Percentiles rank a stretch among this genome's conserved stretches.
phyloP scores from a whole-genome alignment of 2,888 invertebrate genomes.

The Trisateles emortualis region DNA sequence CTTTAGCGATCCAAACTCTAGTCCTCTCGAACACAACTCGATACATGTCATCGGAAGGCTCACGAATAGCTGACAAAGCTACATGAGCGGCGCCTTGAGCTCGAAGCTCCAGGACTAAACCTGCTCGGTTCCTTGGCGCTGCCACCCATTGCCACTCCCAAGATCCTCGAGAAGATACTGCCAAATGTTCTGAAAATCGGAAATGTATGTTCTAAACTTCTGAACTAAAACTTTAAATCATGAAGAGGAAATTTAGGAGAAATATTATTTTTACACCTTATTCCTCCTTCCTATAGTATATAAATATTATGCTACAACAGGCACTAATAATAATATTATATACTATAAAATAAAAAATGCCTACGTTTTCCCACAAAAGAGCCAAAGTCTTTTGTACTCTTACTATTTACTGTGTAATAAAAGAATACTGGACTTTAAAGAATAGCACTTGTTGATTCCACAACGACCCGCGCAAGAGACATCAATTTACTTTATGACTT shows the following conservation, averaged over 20 bases:
- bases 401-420: not conserved
- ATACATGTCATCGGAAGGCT: slow-evolving; percentile 88
- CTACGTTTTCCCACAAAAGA: too few relatives aligned
- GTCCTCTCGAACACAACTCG: slow-evolving; percentile 88
- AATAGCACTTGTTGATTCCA: slow-evolving; percentile 3
- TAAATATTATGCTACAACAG: too few relatives aligned
- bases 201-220: not conserved
- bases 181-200: slow-evolving; percentile 86
- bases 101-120: slow-evolving; percentile 87
- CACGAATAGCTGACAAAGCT: slow-evolving; percentile 85
- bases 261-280: too few relatives aligned
- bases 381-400: not conserved
- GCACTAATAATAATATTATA: not conserved
- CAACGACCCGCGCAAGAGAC: not conserved
- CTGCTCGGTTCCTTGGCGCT: slow-evolving; percentile 88
- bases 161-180: slow-evolving; percentile 88
- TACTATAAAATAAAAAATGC: not conserved
- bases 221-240: too few relatives aligned
- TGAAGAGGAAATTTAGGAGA: too few relatives aligned
- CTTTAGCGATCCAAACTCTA: slow-evolving; percentile 89
- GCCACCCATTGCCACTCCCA: slow-evolving; percentile 89
- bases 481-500: slow-evolving; percentile 2
- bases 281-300: not conserved
- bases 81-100: slow-evolving; percentile 87
- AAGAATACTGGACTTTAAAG: not conserved